Conservation (phyloP, 2,888 invertebrate species). For the Sepiola atlantica region DNA sequence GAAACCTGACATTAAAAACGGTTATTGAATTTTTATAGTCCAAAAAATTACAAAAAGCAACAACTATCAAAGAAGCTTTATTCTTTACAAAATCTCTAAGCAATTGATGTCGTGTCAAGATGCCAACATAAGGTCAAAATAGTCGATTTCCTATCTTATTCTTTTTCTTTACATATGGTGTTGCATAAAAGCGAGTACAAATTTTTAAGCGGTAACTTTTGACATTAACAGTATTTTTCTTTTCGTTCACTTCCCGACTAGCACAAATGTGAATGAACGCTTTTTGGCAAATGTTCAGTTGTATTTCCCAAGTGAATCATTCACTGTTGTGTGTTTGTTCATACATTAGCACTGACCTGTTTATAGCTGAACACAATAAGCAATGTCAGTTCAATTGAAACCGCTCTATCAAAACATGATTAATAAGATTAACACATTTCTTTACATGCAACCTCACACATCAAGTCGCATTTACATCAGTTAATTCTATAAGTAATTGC, state of each 20-base stretch:
- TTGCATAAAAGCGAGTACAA: not conserved
- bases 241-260: not conserved
- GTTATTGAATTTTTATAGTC: not conserved
- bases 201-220: not conserved
- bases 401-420: slow-evolving; percentile 11
- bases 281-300: slow-evolving; percentile 32
- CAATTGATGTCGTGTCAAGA: not conserved
- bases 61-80: not conserved
- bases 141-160: not conserved
- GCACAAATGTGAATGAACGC: slow-evolving; percentile 8
- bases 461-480: not conserved
- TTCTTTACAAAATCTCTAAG: not conserved
- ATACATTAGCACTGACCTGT: slow-evolving; percentile 32
- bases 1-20: not conserved
- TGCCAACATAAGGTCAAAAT: slow-evolving; percentile 13
- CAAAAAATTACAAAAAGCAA: not conserved
- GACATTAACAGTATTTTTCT: not conserved
- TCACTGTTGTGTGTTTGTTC: not conserved
- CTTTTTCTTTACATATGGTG: not conserved
- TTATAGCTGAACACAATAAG: slow-evolving; percentile 19
- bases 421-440: slow-evolving; percentile 20
- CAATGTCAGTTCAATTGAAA: not conserved
- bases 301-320: slow-evolving; percentile 12
- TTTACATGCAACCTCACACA: slow-evolving; percentile 21
- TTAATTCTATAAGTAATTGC: slow-evolving; percentile 13